These are phyloP conservation scores for Eustalomyia histrio DNA, from an alignment of 2,888 invertebrate species.

Conservation along the genomic window DNA sequence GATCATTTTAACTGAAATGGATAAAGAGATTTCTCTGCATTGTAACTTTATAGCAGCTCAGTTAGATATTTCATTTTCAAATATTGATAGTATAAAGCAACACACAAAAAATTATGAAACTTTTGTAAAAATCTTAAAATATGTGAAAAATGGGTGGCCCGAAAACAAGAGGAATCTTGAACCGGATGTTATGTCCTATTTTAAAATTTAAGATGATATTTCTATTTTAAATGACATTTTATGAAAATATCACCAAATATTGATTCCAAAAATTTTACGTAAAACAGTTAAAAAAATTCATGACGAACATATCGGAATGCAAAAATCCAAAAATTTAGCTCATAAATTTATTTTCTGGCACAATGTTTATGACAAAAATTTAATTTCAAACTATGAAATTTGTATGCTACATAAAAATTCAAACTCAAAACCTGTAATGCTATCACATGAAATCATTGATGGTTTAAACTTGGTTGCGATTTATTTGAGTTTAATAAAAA, in stretches of 20 bases:
- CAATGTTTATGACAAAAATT: constrained; percentile 48
- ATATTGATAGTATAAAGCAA: not conserved
- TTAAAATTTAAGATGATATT: constrained; percentile 39
- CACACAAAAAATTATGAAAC: too few species aligned
- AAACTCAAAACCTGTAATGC: constrained; percentile 32
- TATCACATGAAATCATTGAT: constrained; percentile 36
- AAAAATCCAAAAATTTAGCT: constrained; percentile 42
- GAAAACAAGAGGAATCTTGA: too few species aligned
- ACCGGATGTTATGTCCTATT: too few species aligned
- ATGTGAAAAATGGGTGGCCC: too few species aligned
- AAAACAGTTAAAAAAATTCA: constrained; percentile 15
- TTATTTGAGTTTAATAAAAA: constrained; percentile 45
- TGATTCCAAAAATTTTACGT: constrained; percentile 25
- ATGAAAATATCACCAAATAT: constrained; percentile 12
- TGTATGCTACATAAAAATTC: constrained; percentile 54
- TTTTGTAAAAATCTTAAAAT: too few species aligned
- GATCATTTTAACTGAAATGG: not conserved
- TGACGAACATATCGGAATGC: constrained; percentile 46
- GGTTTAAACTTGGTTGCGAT: constrained; percentile 49
- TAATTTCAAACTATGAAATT: constrained; percentile 58
- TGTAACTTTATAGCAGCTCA: constrained; percentile 24
- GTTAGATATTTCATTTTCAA: not conserved
- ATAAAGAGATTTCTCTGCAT: constrained; percentile 25
- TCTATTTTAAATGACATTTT: constrained; percentile 23
- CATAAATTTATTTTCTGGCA: constrained; percentile 47